Evolutionary conservation across 2,113 vertebrate genomes (phyloP).

Genomic region (Galbula dea): DNA sequence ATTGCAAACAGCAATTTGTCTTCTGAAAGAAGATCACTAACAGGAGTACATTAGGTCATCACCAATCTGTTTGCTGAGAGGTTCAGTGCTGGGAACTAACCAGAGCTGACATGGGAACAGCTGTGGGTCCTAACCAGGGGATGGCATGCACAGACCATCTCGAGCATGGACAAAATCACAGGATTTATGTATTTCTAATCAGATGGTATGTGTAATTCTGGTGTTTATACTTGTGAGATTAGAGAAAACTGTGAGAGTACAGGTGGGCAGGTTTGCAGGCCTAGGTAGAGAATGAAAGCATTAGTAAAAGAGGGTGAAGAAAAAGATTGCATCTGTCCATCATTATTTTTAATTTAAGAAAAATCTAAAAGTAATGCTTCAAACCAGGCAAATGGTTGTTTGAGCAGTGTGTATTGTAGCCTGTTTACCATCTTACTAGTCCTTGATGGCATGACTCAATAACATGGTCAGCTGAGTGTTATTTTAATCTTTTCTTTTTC

Average conservation of each 20-base stretch:
- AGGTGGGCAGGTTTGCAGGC: neutral
- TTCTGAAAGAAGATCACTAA: neutral
- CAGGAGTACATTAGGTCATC: neutral
- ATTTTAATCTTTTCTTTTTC: neutral
- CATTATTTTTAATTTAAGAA: neutral
- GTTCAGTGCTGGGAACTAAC: constrained; percentile 19
- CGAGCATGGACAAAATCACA: rapidly evolving
- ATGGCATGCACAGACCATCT: neutral
- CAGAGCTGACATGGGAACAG: constrained; percentile 20
- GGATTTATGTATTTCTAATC: neutral
- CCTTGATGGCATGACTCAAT: neutral
- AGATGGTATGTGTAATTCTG: neutral
- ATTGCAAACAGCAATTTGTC: neutral
- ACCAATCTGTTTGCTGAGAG: neutral
- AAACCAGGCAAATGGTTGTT: neutral
- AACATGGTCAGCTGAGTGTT: neutral
- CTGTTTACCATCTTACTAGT: neutral
- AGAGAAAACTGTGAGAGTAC: neutral
- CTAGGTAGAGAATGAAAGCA: neutral
- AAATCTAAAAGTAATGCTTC: neutral
- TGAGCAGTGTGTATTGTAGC: neutral
- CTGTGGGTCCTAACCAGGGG: neutral
- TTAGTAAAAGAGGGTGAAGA: neutral
- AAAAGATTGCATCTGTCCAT: neutral
- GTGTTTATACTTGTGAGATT: no score